Evolutionary conservation across 2,113 vertebrate genomes (phyloP), one percentile per base, ranked within the genome.

Genomic region (Trichomycterus rosablanca): DNA sequence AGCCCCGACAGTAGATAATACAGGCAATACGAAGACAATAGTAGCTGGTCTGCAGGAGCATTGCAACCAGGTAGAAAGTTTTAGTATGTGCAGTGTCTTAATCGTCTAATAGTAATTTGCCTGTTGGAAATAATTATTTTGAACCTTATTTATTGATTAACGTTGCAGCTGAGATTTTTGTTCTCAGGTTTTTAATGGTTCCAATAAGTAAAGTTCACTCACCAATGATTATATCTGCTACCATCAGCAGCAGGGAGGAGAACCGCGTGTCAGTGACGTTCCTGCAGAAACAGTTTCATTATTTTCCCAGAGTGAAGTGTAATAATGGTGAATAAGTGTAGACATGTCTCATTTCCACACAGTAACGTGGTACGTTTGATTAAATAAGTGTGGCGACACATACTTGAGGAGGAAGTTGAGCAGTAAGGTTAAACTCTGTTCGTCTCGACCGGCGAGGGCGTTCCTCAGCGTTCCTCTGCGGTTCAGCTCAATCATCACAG

Each of bases 331-430:
- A n/a, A n/a, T 26, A 7, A 7, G 6, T 35, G 28, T 15, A 23
- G 32, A 20, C 24, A 18, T 26, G 24, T 28, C n/a, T n/a, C n/a
- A n/a, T n/a, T n/a, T n/a, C n/a, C n/a, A n/a, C n/a, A n/a, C n/a
- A n/a, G n/a, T n/a, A n/a, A n/a, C n/a, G n/a, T n/a, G n/a, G 15
- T 45, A 28, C 32, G 30, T 50, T 19, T 32, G 18, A 34, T 24
- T 30, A n/a, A 30, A 24, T 35, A n/a, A 19, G 28, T 39, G 23
- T 15, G 15, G 23, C 15, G 9, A 32, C 11, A 45, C 56, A 5
- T 88, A 99, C 96, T 89, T 89, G 19, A 93, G 87, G 54, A 99
- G 79, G 74, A 99, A 99, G 60, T 80, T 83, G 71, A 98, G 93
- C 10, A 99, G 74, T 28, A 59, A 72, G 40, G 77, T 81, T 22